Evolutionary conservation across 2,888 invertebrate genomes (phyloP).

Genomic region (Lepidochrysops patricia): DNA sequence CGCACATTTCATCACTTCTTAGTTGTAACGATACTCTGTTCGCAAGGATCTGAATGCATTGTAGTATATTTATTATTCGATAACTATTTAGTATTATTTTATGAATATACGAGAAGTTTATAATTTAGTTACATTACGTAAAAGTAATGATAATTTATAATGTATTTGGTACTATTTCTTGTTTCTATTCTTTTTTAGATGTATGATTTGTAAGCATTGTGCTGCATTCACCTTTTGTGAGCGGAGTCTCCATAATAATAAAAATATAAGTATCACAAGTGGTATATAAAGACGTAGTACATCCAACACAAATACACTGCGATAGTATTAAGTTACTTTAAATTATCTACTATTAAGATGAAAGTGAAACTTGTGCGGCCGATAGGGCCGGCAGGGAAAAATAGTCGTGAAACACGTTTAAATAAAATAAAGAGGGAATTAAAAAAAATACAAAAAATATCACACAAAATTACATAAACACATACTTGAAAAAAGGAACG

Average conservation of each 20-base stretch:
- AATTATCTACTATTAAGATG: not conserved
- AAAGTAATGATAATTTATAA: no score
- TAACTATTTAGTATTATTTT: no score
- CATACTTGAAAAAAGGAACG: no score
- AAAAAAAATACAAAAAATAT: not conserved
- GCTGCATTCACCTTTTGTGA: not conserved
- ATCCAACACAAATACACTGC: not conserved
- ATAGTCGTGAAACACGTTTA: conserved; percentile 3
- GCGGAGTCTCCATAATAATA: not conserved
- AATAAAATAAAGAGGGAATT: not conserved
- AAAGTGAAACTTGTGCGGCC: not conserved
- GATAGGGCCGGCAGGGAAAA: not conserved
- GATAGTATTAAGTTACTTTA: not conserved
- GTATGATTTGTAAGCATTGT: not conserved
- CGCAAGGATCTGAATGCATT: not conserved
- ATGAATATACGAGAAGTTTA: no score
- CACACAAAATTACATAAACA: no score
- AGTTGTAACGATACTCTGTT: not conserved
- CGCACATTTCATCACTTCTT: not conserved
- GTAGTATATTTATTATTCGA: not conserved
- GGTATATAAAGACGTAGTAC: not conserved
- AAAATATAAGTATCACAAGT: not conserved
- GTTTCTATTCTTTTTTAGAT: not conserved
- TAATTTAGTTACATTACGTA: no score
- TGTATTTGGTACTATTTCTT: not conserved